These are phyloP conservation scores for Romanogobio albipinnatus DNA, from an alignment of 2,113 vertebrate species.

Conservation along the genomic window DNA sequence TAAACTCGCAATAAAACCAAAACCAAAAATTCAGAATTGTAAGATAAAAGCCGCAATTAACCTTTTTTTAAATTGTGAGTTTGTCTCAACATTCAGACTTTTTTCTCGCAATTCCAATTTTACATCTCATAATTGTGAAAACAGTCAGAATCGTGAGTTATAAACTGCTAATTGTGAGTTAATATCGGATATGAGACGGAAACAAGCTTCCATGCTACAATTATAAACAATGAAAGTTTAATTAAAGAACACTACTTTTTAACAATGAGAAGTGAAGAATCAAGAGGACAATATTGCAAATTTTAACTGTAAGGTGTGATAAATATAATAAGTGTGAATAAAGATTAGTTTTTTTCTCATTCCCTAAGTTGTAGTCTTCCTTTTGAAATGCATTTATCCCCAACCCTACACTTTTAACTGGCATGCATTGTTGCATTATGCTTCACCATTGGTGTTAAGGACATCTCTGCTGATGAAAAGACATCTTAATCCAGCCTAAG, in stretches of 20 bases:
- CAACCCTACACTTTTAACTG: neutral
- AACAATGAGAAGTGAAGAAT: neutral
- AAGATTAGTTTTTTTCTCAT: neutral
- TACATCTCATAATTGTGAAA: no score
- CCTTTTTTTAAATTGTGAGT: no score
- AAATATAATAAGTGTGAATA: neutral
- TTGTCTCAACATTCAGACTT: no score
- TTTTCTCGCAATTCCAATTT: no score
- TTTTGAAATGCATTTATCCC: neutral
- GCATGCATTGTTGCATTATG: neutral
- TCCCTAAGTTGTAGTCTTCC: neutral
- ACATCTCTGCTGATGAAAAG: neutral
- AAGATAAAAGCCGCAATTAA: no score
- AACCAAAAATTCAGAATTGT: no score
- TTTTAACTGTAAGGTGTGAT: constrained; percentile 3
- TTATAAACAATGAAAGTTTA: neutral
- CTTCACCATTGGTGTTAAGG: neutral
- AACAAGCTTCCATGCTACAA: no score
- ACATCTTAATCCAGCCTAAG: neutral
- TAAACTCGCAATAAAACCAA: no score
- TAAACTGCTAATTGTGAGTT: no score
- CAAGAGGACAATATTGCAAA: neutral
- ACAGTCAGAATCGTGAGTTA: no score
- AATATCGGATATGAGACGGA: no score
- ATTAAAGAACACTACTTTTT: neutral